Conservation (phyloP, 2,113 vertebrate species). For the Dasyornis broadbenti region DNA sequence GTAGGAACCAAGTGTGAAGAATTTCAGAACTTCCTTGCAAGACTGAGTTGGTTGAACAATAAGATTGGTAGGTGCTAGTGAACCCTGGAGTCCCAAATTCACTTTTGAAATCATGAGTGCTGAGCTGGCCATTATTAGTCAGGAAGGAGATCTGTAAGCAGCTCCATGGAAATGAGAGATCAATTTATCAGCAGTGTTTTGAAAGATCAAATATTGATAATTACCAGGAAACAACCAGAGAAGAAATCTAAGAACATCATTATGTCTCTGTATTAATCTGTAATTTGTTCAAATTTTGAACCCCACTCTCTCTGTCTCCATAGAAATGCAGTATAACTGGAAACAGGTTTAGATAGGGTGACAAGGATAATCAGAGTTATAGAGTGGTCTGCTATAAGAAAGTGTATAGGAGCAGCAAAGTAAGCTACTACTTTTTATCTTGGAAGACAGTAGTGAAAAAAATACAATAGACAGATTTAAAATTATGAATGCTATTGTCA, state of each 20-base stretch:
- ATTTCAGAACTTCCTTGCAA: not conserved
- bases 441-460: not conserved
- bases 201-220: not conserved
- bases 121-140: not conserved
- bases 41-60: not conserved
- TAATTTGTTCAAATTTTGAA: not conserved
- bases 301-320: not conserved
- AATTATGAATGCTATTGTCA: not conserved
- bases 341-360: not conserved
- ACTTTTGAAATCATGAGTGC: not conserved
- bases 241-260: not conserved
- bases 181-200: not conserved
- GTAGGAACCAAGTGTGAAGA: not conserved
- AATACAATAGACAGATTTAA: not conserved
- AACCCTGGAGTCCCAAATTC: not conserved
- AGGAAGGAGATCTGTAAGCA: not conserved
- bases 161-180: not conserved
- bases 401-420: not conserved
- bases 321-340: not conserved
- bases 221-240: not conserved
- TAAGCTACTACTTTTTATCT: not conserved
- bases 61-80: not conserved
- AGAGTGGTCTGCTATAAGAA: not conserved
- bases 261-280: not conserved
- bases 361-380: not conserved